Base-by-base conservation (phyloP, 2,797 vertebrate species). In the Crenuchus spilurus region DNA sequence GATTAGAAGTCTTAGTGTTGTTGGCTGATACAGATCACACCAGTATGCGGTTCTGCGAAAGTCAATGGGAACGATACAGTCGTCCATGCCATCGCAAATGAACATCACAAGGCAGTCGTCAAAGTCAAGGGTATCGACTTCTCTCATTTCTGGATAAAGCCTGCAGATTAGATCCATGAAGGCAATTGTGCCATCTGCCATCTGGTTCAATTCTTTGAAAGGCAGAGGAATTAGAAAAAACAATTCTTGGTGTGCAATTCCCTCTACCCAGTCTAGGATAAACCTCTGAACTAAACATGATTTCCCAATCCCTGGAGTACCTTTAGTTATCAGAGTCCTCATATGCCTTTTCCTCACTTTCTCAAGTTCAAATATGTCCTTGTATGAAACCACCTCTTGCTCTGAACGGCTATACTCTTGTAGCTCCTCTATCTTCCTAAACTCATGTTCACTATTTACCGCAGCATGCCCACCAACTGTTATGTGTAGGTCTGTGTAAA, bases 11-110 rank as follows among this genome's bases (percentile, higher is more conserved):
- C 87, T 70, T 41, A 92, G 30, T 9, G 20, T 74, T 14, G 63
- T 44, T 1, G 48, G 1, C 0, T 77, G 55, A 0, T 2, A 24
- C 30, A 33, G 6, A 67, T 91, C 85, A 20, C 73, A 39, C 22
- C 83, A 66, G 2, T 86, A 72, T 26, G 74, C 51, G 0, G 83
- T 88, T 61, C 74, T 78, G 0, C 70, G 22, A 78, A 91, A 92
- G 77, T 91, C 83, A 0, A 93, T 65, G 0, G 31, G 2, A 0
- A 57, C 74, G 0, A 1, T 4, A 74, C 84, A 90, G 79, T 93
- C 92, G 8, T 94, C 93, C 1, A 93, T 79, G 0, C 91, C 92
- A 1, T 94, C 93, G 9, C 87, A 87, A 75, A 94, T 70, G 11
- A 92, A 89, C 86, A 94, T 76, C 0, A 89, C 74, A n/a, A 39